A percentile compares a stretch with the other conserved stretches of the same genome.
phyloP scores from a whole-genome alignment of 2,797 vertebrate genomes.

The Liasis olivaceus region DNA sequence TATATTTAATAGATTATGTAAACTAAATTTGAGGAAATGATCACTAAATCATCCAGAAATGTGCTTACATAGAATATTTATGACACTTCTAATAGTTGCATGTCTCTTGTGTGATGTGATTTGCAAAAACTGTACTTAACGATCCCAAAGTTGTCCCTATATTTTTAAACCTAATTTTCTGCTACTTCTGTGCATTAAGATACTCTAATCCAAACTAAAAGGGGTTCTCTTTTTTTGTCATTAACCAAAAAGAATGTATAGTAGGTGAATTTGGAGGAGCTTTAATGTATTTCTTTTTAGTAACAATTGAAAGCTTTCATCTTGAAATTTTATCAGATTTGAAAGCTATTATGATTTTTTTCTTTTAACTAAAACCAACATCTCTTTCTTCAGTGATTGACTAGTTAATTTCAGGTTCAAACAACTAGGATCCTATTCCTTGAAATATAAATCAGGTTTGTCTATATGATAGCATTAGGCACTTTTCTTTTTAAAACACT shows the following conservation, averaged over 20 bases:
- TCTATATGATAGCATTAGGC: neutral
- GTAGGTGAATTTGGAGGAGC: neutral
- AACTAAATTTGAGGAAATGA: neutral
- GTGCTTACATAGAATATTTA: slow-evolving; percentile 24
- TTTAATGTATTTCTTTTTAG: neutral
- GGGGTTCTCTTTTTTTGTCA: slow-evolving; percentile 23
- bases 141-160: neutral
- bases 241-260: neutral
- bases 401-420: neutral
- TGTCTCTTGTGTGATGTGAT: neutral
- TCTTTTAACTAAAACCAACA: neutral
- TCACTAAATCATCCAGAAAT: slow-evolving; percentile 21
- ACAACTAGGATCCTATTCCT: neutral
- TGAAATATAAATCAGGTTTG: neutral
- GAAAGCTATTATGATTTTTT: neutral
- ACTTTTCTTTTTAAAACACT: neutral
- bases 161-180: neutral
- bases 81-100: slow-evolving; percentile 13
- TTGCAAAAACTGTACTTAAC: neutral
- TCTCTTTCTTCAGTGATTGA: neutral
- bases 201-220: slow-evolving; percentile 10
- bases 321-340: neutral
- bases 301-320: neutral
- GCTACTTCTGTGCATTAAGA: neutral
- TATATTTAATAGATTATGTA: slow-evolving; percentile 17